Base-by-base conservation (phyloP, 2,888 invertebrate species). In the Mythimna vitellina region DNA sequence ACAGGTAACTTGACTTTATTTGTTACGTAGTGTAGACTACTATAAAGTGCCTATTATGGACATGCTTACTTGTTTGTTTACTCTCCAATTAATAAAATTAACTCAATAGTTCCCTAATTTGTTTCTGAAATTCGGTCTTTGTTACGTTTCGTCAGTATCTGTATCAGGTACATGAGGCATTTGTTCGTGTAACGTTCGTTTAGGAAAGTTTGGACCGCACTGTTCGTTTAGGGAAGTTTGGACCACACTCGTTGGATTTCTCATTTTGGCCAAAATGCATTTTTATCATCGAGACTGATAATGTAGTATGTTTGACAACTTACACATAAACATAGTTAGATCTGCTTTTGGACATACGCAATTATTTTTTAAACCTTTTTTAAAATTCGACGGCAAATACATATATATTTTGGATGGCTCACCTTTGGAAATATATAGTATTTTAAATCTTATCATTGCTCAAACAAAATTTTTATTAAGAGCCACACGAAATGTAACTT, bases 211-310 rank as follows among this genome's bases (percentile, higher is more conserved):
- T 82, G 81, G 91, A 93, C 92, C 93, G 92, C 86, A 91, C 93
- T 89, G 77, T 89, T 90, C 80, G 88, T 85, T 85, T 89, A 89
- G 78, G 81, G 75, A 83, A 79, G 73, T 74, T 85, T 83, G 82
- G 91, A 93, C 92, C 93, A 92, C 86, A 91, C 93, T 89, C 87
- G 92, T 92, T 91, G 91, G 94, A 93, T 92, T 91, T 94, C 95
- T 95, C 94, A 90, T 93, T 93, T 94, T 92, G 95, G 96, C 96
- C 96, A 96, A 95, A 95, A 94, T 89, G 94, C 94, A 93, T 95
- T 94, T 94, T 92, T 90, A 93, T 93, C 92, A 93, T 94, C 94
- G 95, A 96, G 96, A 96, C 96, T 96, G 96, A 96, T 96, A 93
- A 92, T 90, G 90, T 95, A 95, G 93, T 93, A 92, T 91, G 94